Conservation (phyloP, 2,888 invertebrate genomes). For the Melinopterus prodromus region DNA sequence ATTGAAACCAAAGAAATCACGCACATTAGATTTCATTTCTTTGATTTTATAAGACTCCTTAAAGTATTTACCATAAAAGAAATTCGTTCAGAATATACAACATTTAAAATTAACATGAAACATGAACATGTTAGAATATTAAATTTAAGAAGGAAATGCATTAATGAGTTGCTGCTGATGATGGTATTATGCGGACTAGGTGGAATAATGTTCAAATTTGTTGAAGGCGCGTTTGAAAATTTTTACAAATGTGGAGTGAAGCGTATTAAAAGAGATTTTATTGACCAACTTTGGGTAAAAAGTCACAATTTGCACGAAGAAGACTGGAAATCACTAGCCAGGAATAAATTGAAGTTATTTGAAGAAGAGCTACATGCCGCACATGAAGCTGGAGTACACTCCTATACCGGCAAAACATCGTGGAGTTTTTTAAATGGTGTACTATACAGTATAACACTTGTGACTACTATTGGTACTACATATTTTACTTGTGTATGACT, state of each 20-base stretch:
- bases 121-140: conserved; percentile 66
- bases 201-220: conserved; percentile 80
- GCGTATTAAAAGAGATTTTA: conserved; percentile 84
- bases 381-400: conserved; percentile 83
- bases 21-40: conserved; percentile 45
- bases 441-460: conserved; percentile 84
- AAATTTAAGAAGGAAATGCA: conserved; percentile 70
- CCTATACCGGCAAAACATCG: conserved; percentile 83
- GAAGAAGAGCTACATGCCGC: conserved; percentile 87
- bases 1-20: conserved; percentile 48
- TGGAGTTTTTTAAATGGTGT: conserved; percentile 91
- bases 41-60: conserved; percentile 48
- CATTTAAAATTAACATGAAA: conserved; percentile 68
- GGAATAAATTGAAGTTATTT: conserved; percentile 81
- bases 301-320: conserved; percentile 86
- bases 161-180: conserved; percentile 73
- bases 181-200: conserved; percentile 80
- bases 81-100: conserved; percentile 64
- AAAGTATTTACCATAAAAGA: conserved; percentile 60
- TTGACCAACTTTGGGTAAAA: conserved; percentile 82
- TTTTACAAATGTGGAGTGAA: conserved; percentile 90
- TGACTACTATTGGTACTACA: conserved; percentile 88
- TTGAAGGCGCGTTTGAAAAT: conserved; percentile 86
- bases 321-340: conserved; percentile 88
- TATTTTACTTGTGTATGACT: conserved; percentile 24